Base-by-base conservation (phyloP, 2,888 invertebrate genomes). In the Eumacrocentrus americanus region DNA sequence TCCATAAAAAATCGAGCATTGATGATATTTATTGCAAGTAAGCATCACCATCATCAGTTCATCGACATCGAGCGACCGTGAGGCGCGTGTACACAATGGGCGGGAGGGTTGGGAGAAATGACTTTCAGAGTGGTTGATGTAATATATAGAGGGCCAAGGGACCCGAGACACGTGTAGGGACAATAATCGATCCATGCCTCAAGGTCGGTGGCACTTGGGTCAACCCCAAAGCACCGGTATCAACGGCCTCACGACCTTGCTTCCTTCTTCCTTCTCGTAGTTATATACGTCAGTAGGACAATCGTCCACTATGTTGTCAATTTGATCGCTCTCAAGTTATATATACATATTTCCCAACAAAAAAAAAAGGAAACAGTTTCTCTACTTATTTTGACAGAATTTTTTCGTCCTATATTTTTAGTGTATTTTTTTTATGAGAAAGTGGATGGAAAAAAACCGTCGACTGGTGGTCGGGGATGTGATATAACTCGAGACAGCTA, bases 271-370 rank as follows among this genome's bases (percentile, higher is more conserved):
- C n/a, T n/a, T n/a, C n/a, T n/a, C 67, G 48, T 64, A 58, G 61
- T 63, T 70, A 69, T 67, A 69, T 62, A 72, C 79, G 79, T 72
- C 77, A 80, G 74, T 76, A 73, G 76, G 77, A 71, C 78, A 74
- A 58, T 66, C 71, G 68, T 73, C 67, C 67, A 68, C 68, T n/a
- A n/a, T n/a, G n/a, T n/a, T n/a, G n/a, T n/a, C n/a, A n/a, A n/a
- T n/a, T n/a, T n/a, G n/a, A n/a, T n/a, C n/a, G n/a, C n/a, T n/a
- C n/a, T n/a, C 67, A 50, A 38, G 52, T 42, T 48, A 44, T 44
- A 60, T 38, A 51, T 55, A 53, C 22, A 46, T 46, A 54, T 44
- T 25, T 16, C 6, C 4, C 12, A 12, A n/a, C n/a, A n/a, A n/a
- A n/a, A n/a, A n/a, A n/a, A n/a, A n/a, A n/a, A n/a, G n/a, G n/a